Conservation (phyloP, 2,888 invertebrate genomes). For the Cephus pygmeus region DNA sequence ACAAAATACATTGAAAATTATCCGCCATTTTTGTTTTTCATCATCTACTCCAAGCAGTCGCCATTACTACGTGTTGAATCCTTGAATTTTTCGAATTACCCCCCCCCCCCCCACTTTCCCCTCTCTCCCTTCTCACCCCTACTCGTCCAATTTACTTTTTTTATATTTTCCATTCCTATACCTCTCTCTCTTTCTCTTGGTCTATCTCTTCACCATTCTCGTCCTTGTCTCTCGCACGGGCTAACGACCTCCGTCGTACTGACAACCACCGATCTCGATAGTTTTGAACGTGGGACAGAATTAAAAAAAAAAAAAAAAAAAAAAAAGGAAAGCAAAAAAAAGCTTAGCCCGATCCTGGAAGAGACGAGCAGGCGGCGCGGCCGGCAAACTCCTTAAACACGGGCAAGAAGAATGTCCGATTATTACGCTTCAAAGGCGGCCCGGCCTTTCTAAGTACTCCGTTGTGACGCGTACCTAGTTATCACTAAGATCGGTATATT, state of each 20-base stretch:
- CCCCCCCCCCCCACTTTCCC: background rate
- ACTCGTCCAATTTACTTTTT: no score
- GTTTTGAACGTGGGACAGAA: background rate
- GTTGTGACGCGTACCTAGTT: conserved; percentile 7
- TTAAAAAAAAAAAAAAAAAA: background rate
- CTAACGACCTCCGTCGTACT: background rate
- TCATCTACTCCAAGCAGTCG: background rate
- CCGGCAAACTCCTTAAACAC: conserved; percentile 6
- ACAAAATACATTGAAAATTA: background rate
- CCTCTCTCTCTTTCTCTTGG: background rate
- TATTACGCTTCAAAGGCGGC: conserved; percentile 8
- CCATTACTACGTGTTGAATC: background rate
- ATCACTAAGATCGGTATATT: conserved; percentile 7
- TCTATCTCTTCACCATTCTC: background rate
- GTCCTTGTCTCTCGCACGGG: background rate
- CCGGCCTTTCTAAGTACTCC: conserved; percentile 2
- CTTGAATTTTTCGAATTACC: background rate
- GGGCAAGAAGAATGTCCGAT: conserved; percentile 8
- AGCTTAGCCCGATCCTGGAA: background rate
- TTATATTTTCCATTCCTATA: background rate
- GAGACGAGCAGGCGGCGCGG: background rate
- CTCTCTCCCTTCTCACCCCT: no score
- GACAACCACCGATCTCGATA: background rate
- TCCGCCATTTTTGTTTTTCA: background rate
- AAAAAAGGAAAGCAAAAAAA: background rate